Evolutionary conservation across 2,888 invertebrate genomes (phyloP), one percentile per base, ranked within the genome.

Genomic region (Dryobotodes eremita): DNA sequence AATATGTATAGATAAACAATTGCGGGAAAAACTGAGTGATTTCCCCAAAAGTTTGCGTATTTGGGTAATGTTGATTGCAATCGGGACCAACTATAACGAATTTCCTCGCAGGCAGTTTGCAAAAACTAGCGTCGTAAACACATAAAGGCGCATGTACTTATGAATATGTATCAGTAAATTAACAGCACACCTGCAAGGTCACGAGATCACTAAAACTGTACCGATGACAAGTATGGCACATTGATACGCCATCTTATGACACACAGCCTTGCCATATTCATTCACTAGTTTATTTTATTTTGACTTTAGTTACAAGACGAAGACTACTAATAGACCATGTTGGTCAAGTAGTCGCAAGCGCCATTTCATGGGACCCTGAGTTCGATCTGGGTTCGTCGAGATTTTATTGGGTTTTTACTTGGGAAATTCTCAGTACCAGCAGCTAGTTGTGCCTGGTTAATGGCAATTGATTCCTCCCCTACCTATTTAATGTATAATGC

Each of bases 121-220:
- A 85, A 81, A 75, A 75, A 72, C 65, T 62, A 68, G n/a, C 57
- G n/a, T 59, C 11, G 26, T 46, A 64, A 70, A 74, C 26, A 77
- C 42, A 71, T 31, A 62, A 48, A 64, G 5, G 55, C 46, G 8
- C 20, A 69, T 75, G 53, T 71, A 72, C 42, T 48, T 75, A 87
- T 82, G 48, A 79, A 83, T 77, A 74, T 77, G 80, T 77, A 79
- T 78, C 61, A 75, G 64, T 75, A 71, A 69, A 82, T 83, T 73
- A 85, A 74, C 61, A 75, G 75, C 72, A 73, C 75, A 86, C 71
- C 77, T 82, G 80, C 87, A 87, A 85, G 83, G 83, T 77, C 86
- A 80, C 71, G 48, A 59, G 65, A 74, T 65, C 77, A 81, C 80
- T 82, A 80, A 85, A 81, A 83, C 71, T 78, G 75, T 79, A 79